phyloP scores from a whole-genome alignment of 2,113 vertebrate genomes.

The Forbesichthys papilliferus region DNA sequence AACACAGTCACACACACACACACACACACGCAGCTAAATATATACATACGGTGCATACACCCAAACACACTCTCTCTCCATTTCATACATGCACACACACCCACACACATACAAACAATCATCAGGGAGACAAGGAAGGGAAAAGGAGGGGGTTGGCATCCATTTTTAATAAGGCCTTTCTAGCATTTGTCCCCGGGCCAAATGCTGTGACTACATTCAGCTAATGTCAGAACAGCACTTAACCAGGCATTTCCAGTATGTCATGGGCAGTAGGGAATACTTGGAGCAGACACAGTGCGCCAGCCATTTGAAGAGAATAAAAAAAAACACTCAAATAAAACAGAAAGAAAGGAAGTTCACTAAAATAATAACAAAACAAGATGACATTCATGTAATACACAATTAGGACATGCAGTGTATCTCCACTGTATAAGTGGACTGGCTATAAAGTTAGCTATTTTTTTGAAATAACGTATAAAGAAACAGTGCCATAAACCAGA shows the following conservation, averaged over 20 bases:
- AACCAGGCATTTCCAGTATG: conserved; percentile 73
- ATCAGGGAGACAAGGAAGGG: conserved; percentile 46
- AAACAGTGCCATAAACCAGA: background rate
- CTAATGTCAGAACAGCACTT: conserved; percentile 77
- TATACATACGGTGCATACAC: background rate
- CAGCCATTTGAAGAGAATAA: conserved; percentile 11
- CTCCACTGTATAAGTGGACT: background rate
- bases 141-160: conserved; percentile 59
- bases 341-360: conserved; percentile 15
- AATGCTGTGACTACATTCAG: conserved; percentile 73
- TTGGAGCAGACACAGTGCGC: conserved; percentile 41
- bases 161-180: conserved; percentile 74
- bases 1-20: conserved; percentile 10
- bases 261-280: conserved; percentile 64
- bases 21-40: conserved; percentile 2
- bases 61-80: conserved; percentile 3
- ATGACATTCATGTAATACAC: background rate
- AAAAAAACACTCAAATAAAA: conserved; percentile 23
- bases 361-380: background rate
- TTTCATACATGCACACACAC: background rate
- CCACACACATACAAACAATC: conserved; percentile 25
- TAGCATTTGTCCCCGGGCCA: conserved; percentile 74
- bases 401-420: background rate
- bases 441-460: background rate
- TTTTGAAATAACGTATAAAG: background rate